phyloP scores from a whole-genome alignment of 2,797 vertebrate species.

The Lacerta agilis region DNA sequence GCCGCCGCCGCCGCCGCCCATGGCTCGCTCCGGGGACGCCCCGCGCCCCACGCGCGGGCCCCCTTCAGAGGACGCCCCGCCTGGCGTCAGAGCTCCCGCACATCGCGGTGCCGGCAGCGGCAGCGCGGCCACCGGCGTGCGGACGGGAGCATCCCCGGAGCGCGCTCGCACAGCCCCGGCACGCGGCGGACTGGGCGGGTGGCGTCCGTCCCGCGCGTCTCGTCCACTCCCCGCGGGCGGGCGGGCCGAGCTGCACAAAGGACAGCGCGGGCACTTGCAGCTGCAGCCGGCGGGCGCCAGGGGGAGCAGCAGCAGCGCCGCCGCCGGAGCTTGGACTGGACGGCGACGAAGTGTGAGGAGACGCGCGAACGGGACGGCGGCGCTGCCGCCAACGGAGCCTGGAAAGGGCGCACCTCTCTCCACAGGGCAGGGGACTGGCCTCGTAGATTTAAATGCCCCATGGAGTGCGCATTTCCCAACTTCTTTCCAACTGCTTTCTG shows the following conservation, averaged over 20 bases:
- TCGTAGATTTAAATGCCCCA: too few species aligned
- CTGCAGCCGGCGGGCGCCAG: accelerated
- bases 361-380: not conserved
- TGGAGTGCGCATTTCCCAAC: too few species aligned
- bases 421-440: too few species aligned
- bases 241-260: conserved; percentile 15
- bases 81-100: not conserved
- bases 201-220: not conserved
- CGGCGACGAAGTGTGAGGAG: too few species aligned
- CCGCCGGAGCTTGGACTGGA: not conserved
- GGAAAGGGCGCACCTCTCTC: too few species aligned
- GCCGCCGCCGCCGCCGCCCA: conserved; percentile 77
- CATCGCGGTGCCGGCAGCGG: not conserved
- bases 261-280: not conserved
- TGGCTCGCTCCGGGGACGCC: conserved; percentile 52
- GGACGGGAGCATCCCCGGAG: not conserved
- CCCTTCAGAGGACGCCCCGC: not conserved
- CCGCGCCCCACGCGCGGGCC: not conserved
- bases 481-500: too few species aligned
- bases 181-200: not conserved
- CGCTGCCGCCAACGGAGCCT: too few species aligned
- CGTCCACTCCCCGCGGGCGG: conserved; percentile 22
- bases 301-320: not conserved
- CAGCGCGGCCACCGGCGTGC: not conserved
- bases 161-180: not conserved